Evolutionary conservation across 2,888 invertebrate genomes (phyloP), one percentile per base, ranked within the genome.

Genomic region (Digitonthophagus gazella): DNA sequence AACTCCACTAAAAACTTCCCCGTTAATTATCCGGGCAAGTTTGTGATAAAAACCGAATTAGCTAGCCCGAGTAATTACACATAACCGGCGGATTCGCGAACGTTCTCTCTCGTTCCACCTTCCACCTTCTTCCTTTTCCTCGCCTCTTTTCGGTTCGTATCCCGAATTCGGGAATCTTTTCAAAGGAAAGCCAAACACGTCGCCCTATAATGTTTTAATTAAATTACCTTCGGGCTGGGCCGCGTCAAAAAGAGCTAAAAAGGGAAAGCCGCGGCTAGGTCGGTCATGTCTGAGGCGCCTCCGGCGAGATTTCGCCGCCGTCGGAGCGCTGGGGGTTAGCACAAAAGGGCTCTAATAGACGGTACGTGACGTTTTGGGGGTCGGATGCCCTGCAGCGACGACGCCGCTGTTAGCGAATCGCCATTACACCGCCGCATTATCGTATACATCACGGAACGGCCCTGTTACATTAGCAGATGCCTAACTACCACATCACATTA

Each of bases 401-500:
- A 18, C 61, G n/a, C n/a, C 61, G 19, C 61, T 61, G 61, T 18
- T 18, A 61, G 61, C 61, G 61, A 61, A 61, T 61, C 61, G 20
- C 19, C 61, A 61, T 61, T 61, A 61, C 61, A 61, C 61, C 18
- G 20, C 18, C 18, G 18, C 61, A 61, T 61, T 61, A 61, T 61
- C 61, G 61, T 61, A 61, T 19, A 61, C 61, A 61, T 61, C 61
- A 18, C 61, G 61, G 61, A 20, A 20, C 20, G 19, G 61, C 61
- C 61, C 28, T 44, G 61, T 18, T 61, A 61, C 61, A 61, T 61
- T 61, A 61, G 61, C 61, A 61, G 61, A 61, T 61, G 61, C 61
- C 61, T 61, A 61, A 61, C 61, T 61, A 61, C 61, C 61, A 61
- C 61, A 61, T 61, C 61, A 61, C 61, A 61, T 61, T 61, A 61